These are phyloP conservation scores for Gobio gobio DNA, from an alignment of 2,113 vertebrate species.

Conservation along the genomic window DNA sequence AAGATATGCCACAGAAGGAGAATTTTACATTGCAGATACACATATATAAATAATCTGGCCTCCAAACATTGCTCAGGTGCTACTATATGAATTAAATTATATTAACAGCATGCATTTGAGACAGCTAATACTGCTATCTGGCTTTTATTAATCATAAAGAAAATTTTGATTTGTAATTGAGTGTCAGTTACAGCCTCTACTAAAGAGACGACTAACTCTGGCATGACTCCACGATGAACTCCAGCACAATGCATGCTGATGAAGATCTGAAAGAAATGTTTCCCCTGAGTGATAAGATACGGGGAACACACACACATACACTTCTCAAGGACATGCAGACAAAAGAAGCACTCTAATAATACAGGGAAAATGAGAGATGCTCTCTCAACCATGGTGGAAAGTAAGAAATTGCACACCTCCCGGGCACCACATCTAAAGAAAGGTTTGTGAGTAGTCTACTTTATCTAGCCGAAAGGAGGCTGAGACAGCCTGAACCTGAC, in stretches of 20 bases:
- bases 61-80: neutral
- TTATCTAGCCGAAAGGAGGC: neutral
- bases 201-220: neutral
- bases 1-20: neutral
- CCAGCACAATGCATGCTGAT: neutral
- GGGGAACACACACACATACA: neutral
- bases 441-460: conserved; percentile 50
- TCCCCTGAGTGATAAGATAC: neutral
- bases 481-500: conserved; percentile 66
- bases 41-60: neutral
- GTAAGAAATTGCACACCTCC: conserved; percentile 56
- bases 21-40: neutral
- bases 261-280: neutral
- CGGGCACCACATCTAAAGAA: conserved; percentile 37
- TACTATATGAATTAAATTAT: neutral
- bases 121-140: neutral
- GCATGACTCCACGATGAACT: conserved; percentile 11
- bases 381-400: neutral
- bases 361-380: conserved; percentile 43
- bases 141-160: conserved; percentile 8
- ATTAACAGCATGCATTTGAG: neutral
- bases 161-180: conserved; percentile 10
- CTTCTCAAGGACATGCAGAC: neutral
- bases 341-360: conserved; percentile 25
- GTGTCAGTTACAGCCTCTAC: conserved; percentile 7